Conservation (phyloP, 2,113 vertebrate species). For the Aix galericulata region DNA sequence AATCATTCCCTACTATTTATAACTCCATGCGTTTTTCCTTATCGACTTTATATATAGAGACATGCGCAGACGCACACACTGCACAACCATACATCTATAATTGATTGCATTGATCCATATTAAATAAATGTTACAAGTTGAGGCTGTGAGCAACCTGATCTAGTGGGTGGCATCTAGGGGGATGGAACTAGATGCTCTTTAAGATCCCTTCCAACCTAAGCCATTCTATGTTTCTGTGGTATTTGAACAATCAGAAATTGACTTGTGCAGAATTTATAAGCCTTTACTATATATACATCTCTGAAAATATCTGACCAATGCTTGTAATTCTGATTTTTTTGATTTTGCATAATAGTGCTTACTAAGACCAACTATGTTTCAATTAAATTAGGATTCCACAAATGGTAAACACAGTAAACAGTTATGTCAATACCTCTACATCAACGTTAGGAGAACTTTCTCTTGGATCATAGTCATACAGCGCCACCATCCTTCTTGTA, state of each 20-base stretch:
- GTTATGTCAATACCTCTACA: conserved; percentile 84
- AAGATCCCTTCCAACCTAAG: too few relatives aligned
- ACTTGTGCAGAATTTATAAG: background rate
- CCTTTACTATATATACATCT: too few relatives aligned
- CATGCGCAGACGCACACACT: background rate
- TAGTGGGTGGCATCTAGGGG: too few relatives aligned
- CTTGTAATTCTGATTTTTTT: background rate
- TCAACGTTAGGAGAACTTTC: conserved; percentile 98
- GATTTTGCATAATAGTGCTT: background rate
- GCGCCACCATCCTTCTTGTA: conserved; percentile 91
- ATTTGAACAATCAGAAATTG: background rate
- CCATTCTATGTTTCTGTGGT: background rate
- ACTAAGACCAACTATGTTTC: rapidly evolving
- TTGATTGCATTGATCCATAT: rapidly evolving
- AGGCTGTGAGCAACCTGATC: too few relatives aligned
- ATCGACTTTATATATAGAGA: rapidly evolving
- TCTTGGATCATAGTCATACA: conserved; percentile 94
- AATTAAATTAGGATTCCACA: background rate
- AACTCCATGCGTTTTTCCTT: background rate
- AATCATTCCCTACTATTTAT: background rate
- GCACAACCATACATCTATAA: background rate
- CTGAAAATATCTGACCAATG: rapidly evolving
- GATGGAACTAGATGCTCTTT: too few relatives aligned
- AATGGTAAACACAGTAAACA: rapidly evolving
- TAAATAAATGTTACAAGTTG: background rate